Conservation (phyloP, 2,888 invertebrate species). For the Synergus gifuensis region DNA sequence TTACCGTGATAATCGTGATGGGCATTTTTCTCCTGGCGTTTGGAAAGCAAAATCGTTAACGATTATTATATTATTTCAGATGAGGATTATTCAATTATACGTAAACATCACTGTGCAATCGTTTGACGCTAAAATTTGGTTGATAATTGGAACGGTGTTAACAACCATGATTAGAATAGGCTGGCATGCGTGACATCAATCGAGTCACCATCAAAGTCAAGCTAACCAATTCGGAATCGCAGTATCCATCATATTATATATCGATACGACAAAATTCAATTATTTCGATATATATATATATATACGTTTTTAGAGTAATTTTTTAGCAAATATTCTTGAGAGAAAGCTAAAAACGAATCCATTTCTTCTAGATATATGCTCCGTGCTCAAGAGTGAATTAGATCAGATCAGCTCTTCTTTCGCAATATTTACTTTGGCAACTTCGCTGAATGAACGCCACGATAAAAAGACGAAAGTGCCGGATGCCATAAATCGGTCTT, state of each 20-base stretch:
- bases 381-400: neutral
- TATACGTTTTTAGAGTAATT: neutral
- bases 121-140: conserved; percentile 61
- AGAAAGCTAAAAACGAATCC: conserved; percentile 1
- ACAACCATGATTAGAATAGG: conserved; percentile 69
- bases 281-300: neutral
- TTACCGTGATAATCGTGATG: neutral
- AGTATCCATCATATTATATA: conserved; percentile 68
- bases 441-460: neutral
- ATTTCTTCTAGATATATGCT: conserved; percentile 1
- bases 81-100: neutral
- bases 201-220: conserved; percentile 65
- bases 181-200: conserved; percentile 69
- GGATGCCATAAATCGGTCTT: conserved; percentile 5
- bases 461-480: conserved; percentile 26
- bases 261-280: neutral
- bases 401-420: conserved; percentile 26
- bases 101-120: conserved; percentile 48
- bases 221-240: conserved; percentile 66
- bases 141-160: conserved; percentile 65
- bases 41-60: neutral
- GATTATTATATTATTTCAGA: neutral
- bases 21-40: neutral
- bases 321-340: neutral
- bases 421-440: conserved; percentile 36